Base-by-base conservation (phyloP, 2,113 vertebrate genomes). In the Rhadina sibilatrix region DNA sequence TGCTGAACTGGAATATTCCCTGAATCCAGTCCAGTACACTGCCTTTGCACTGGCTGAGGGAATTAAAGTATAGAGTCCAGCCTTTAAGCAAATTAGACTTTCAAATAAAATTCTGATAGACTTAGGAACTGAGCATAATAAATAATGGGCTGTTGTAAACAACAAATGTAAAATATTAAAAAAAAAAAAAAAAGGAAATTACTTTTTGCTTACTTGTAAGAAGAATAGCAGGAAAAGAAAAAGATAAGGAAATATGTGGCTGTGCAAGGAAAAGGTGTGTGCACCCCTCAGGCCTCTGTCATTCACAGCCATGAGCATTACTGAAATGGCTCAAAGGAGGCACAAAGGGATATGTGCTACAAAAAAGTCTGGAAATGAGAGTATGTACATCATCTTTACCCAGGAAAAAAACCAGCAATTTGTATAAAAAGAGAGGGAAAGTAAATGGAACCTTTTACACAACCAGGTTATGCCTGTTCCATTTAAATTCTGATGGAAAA, bases 11-110 rank as follows among this genome's bases (percentile, higher is more conserved):
- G 40, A 25, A 68, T 33, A 12, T 52, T 57, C 44, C 57, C 71
- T 54, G 63, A 40, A 38, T 20, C 60, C 70, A n/a, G 17, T 10
- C 37, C 1, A 4, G 12, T 2, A 10, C 0, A 0, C 14, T 64
- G 30, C 9, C 7, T 25, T n/a, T 56, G 24, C 9, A 21, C 15
- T 21, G n/a, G 27, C 19, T 37, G 25, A 76, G 14, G 25, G 37
- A 37, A 61, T 11, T 10, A 31, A 60, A 74, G 3, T 1, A 24
- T 3, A 35, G 50, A 10, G 6, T 12, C 40, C 49, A 52, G 10
- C 8, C 46, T 66, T 30, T 5, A 18, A 27, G 15, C 9, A 86
- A 70, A 37, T 25, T 8, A 65, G 46, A 18, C 24, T 78, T 66
- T 40, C 35, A 66, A 31, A 61, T 30, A 24, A 83, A 92, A 70